Base-by-base conservation (phyloP, 2,113 vertebrate species). In the Cryptoleucopteryx plumbea region DNA sequence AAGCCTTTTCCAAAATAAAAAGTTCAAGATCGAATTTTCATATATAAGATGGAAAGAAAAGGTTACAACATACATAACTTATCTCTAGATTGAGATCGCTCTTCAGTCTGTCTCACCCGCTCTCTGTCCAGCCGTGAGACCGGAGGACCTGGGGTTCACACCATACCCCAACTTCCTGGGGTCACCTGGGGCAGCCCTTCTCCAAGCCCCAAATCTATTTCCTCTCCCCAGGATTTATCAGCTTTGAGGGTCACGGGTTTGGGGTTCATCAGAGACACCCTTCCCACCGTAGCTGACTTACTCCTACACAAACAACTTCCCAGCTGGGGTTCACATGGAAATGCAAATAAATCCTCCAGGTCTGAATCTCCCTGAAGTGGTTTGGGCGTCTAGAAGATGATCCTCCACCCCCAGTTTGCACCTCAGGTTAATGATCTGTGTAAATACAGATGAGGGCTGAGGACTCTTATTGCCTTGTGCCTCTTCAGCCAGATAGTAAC, bases 1-100 rank as follows among this genome's bases (percentile, higher is more conserved):
- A 40, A 81, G 43, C 9, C 32, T 58, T 20, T 15, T 31, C 36
- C 16, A 66, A 19, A 42, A 9, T 2, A 3, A 3, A 2, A 5
- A 15, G 11, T 26, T 9, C 52, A n/a, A 61, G 34, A n/a, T 26
- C 19, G 13, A 47, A 36, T 36, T 47, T 79, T 40, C 36, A 32
- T 19, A 7, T 6, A 1, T 1, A 27, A 56, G 21, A 52, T 6
- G n/a, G 55, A 36, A 84, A 77, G 15, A 42, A 48, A 77, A 65
- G 40, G 59, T 65, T 50, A 18, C 29, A 23, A 27, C 1, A 23
- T 0, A 6, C 0, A 1, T 27, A 4, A 23, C 53, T 71, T 16
- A n/a, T 16, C 66, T 31, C 26, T 9, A 14, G 31, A 31, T 26
- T 15, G 34, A 27, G 7, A 43, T 2, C 1, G 2, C 23, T 29